phyloP scores from a whole-genome alignment of 2,113 vertebrate species.

The Solea solea region DNA sequence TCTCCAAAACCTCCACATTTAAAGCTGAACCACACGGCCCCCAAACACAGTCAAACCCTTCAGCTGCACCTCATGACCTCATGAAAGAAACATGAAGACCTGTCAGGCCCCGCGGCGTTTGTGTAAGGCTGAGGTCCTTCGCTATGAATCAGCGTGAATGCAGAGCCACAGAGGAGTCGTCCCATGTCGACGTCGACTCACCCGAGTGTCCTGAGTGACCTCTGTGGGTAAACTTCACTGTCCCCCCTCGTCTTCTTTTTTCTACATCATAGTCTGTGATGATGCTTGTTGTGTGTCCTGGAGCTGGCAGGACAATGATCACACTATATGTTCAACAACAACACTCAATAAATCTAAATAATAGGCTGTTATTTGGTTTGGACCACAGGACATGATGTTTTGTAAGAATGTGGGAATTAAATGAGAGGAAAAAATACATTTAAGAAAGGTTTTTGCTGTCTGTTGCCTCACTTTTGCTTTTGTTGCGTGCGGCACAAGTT shows the following conservation, averaged over 20 bases:
- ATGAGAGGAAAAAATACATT: too few relatives aligned
- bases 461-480: too few relatives aligned
- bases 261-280: slow-evolving; percentile 1
- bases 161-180: slow-evolving; percentile 7
- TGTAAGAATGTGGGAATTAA: too few relatives aligned
- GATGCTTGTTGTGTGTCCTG: neutral
- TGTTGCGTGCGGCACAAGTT: too few relatives aligned
- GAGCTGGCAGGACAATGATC: too few relatives aligned
- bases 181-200: slow-evolving; percentile 14
- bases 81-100: slow-evolving; percentile 51
- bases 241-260: neutral
- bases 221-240: slow-evolving; percentile 2
- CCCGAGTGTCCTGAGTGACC: slow-evolving; percentile 31
- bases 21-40: slow-evolving; percentile 17
- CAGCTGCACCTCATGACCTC: slow-evolving; percentile 38
- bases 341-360: too few relatives aligned
- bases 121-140: slow-evolving; percentile 24
- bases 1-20: slow-evolving; percentile 51
- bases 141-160: slow-evolving; percentile 21
- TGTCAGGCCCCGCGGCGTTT: slow-evolving; percentile 2
- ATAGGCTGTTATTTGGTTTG: too few relatives aligned
- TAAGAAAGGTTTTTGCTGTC: too few relatives aligned
- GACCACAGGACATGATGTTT: too few relatives aligned
- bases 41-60: slow-evolving; percentile 49
- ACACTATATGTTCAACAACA: too few relatives aligned